phyloP scores from a whole-genome alignment of 2,888 invertebrate species.

The Eilema griseolum region DNA sequence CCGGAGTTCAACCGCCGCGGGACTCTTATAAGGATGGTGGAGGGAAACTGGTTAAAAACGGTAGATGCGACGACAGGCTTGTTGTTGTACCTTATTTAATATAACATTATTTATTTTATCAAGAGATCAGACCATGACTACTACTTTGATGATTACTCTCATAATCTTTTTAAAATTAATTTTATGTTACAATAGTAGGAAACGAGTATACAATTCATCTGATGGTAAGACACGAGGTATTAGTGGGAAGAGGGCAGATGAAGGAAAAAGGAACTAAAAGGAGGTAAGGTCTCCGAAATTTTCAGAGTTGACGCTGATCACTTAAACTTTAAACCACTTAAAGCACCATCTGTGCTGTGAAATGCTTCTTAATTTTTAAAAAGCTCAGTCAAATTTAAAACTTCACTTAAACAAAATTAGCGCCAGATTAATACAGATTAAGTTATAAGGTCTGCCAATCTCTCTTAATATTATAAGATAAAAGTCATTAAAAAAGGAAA shows the following conservation, averaged over 20 bases:
- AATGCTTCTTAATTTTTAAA: background rate
- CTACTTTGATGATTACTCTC: background rate
- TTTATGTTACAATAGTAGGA: background rate
- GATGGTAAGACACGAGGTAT: no score
- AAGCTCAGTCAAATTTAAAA: background rate
- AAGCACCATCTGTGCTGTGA: background rate
- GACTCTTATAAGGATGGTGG: background rate
- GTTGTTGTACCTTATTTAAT: background rate
- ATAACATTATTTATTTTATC: background rate
- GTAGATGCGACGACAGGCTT: constrained; percentile 9
- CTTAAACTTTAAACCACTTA: background rate
- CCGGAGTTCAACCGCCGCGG: background rate
- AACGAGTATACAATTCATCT: background rate
- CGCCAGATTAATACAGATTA: background rate
- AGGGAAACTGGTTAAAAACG: constrained; percentile 11
- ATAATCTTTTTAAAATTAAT: background rate
- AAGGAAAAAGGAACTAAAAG: background rate
- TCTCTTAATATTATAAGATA: no score
- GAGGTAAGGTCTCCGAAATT: background rate
- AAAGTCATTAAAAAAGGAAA: no score
- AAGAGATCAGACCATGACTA: background rate
- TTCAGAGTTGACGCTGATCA: background rate
- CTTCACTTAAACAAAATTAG: background rate
- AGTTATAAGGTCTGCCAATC: no score
- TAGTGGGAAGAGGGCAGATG: background rate